Conservation (phyloP, 2,113 vertebrate species). For the Calypte anna region DNA sequence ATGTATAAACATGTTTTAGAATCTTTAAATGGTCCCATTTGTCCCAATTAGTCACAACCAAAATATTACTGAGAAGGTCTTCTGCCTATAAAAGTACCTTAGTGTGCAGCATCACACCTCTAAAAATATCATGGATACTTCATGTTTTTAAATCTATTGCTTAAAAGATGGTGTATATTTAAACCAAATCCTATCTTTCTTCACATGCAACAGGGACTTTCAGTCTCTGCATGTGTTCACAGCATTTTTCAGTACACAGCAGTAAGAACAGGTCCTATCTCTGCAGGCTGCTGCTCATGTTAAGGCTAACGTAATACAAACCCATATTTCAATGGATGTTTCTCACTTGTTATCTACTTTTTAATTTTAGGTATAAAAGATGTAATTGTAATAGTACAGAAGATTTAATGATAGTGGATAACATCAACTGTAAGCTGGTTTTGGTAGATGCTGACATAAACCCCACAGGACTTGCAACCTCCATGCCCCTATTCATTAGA, state of each 20-base stretch:
- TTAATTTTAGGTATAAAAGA: not conserved
- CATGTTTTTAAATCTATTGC: not conserved
- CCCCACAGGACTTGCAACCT: not conserved
- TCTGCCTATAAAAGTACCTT: not conserved
- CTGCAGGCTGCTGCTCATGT: not conserved
- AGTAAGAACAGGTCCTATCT: not conserved
- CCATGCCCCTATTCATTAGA: fast-evolving
- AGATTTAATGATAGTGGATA: too few relatives aligned
- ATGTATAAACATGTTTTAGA: not conserved
- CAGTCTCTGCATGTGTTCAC: not conserved
- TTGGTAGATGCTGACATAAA: not conserved
- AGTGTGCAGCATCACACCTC: not conserved
- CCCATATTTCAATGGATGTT: fast-evolving
- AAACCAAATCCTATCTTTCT: not conserved
- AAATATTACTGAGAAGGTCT: not conserved
- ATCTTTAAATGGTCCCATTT: not conserved
- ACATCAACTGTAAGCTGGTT: not conserved
- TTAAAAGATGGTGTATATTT: not conserved
- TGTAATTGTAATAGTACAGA: too few relatives aligned
- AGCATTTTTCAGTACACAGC: not conserved
- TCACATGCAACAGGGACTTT: not conserved
- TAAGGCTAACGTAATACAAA: not conserved
- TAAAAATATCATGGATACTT: not conserved
- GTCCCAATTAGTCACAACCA: not conserved
- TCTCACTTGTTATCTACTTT: not conserved